Evolutionary conservation across 1,140 invertebrate species (phyloP).

Genomic region (Holcopasites calliopsidis): DNA sequence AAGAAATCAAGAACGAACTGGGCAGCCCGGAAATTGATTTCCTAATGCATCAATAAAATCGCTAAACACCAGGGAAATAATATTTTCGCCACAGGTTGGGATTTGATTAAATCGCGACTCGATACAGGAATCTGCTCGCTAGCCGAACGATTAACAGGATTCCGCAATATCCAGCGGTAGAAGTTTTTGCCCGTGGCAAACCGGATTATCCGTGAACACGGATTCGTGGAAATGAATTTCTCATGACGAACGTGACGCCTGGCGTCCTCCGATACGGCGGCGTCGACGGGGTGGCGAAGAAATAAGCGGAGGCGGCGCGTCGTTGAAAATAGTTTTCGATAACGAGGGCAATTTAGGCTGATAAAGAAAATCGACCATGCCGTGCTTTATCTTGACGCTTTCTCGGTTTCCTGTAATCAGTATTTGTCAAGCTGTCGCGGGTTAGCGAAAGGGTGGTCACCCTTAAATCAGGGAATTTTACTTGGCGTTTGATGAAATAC

Average conservation of each 20-base stretch:
- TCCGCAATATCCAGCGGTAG: background rate
- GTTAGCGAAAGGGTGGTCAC: too few species aligned
- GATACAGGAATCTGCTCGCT: background rate
- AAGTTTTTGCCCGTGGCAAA: too few species aligned
- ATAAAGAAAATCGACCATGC: conserved; percentile 41
- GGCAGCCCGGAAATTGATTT: too few species aligned
- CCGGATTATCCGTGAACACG: background rate
- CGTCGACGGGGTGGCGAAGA: background rate
- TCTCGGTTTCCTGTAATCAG: conserved; percentile 33
- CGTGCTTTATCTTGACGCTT: conserved; percentile 33
- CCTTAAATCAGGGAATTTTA: background rate
- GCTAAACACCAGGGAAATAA: too few species aligned
- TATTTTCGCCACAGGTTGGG: too few species aligned
- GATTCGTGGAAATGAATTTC: conserved; percentile 14
- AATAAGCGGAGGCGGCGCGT: background rate
- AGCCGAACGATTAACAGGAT: background rate
- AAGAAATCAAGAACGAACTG: too few species aligned
- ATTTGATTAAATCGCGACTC: background rate
- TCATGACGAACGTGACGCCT: background rate
- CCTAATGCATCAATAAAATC: too few species aligned
- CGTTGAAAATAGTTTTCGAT: conserved; percentile 19
- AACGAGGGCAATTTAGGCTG: conserved; percentile 41
- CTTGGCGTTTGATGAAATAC: background rate
- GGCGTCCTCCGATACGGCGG: background rate
- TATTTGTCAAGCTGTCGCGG: conserved; percentile 45